A percentile compares a stretch with the other conserved stretches of the same genome.
Evolutionary conservation across 1,140 invertebrate genomes (phyloP).

Genomic region (Rhyzopertha dominica): DNA sequence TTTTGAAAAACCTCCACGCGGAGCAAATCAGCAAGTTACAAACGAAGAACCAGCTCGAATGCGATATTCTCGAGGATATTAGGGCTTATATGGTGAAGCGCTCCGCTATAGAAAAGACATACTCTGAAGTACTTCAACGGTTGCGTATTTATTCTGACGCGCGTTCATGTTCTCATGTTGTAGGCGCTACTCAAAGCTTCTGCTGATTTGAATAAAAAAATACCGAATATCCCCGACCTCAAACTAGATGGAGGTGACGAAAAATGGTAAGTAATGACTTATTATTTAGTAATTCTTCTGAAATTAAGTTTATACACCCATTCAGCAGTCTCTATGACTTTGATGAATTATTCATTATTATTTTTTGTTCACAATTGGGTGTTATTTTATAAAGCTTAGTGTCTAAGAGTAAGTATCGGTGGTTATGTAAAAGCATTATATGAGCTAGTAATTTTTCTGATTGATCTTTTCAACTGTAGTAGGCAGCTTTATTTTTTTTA

Average conservation of each 20-base stretch:
- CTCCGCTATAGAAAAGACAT: constrained; percentile 89
- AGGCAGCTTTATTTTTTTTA: too few species aligned
- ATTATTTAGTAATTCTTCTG: too few species aligned
- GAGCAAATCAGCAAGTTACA: constrained; percentile 90
- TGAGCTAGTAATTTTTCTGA: too few species aligned
- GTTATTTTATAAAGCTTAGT: too few species aligned
- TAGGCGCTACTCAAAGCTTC: constrained; percentile 84
- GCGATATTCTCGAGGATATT: constrained; percentile 89
- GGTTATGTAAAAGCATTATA: too few species aligned
- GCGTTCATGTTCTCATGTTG: constrained; percentile 14
- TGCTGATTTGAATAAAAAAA: constrained; percentile 86
- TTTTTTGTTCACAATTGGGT: too few species aligned
- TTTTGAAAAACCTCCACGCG: constrained; percentile 84
- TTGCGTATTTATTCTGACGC: background rate
- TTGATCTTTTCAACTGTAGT: too few species aligned
- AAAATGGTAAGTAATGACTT: constrained; percentile 72
- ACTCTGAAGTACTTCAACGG: constrained; percentile 72
- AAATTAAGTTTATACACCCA: too few species aligned
- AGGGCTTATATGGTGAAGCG: constrained; percentile 88
- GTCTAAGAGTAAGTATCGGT: too few species aligned
- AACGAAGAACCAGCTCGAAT: constrained; percentile 93
- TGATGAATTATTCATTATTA: too few species aligned
- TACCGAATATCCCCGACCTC: constrained; percentile 83
- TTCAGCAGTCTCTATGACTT: too few species aligned
- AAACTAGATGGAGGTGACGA: constrained; percentile 83